Percentiles rank a stretch among this genome's conserved stretches.
Conservation (phyloP, 2,888 invertebrate species). For the Mesopsocus fuscifrons region DNA sequence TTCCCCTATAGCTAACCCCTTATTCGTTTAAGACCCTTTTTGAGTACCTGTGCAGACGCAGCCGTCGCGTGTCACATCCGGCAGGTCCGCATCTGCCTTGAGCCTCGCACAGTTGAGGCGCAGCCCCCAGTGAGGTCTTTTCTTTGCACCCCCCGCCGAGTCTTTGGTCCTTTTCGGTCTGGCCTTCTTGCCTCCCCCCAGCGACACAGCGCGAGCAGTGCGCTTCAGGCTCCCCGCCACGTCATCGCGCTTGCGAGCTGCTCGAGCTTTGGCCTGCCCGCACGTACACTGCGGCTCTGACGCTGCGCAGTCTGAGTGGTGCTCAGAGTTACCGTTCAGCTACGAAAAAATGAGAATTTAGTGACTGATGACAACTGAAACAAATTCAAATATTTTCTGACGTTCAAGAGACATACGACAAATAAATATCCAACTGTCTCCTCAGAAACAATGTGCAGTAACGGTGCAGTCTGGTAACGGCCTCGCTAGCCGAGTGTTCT, state of each 20-base stretch:
- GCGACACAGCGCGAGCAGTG: constrained; percentile 12
- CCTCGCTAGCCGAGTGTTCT: too few relatives aligned
- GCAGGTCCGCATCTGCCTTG: constrained; percentile 20
- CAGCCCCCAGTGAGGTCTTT: constrained; percentile 21
- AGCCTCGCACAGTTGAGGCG: constrained; percentile 21
- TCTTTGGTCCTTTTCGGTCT: constrained; percentile 18
- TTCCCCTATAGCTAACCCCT: too few relatives aligned
- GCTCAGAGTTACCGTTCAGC: neutral
- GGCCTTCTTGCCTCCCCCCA: constrained; percentile 14
- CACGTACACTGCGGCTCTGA: constrained; percentile 11
- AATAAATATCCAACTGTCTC: too few relatives aligned
- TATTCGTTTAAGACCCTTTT: too few relatives aligned
- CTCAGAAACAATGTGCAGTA: too few relatives aligned
- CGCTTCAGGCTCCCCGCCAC: neutral
- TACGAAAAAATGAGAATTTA: too few relatives aligned
- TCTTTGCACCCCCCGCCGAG: constrained; percentile 17
- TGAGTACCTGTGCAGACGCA: constrained; percentile 26
- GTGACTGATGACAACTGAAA: too few relatives aligned
- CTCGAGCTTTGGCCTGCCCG: constrained; percentile 1
- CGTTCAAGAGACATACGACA: too few relatives aligned
- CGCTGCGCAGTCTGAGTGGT: neutral
- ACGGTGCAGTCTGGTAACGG: too few relatives aligned
- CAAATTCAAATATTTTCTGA: too few relatives aligned
- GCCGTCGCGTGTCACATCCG: constrained; percentile 19
- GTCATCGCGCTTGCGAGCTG: constrained; percentile 11